phyloP scores from a whole-genome alignment of 2,888 invertebrate species.

The Brassicogethes aeneus region DNA sequence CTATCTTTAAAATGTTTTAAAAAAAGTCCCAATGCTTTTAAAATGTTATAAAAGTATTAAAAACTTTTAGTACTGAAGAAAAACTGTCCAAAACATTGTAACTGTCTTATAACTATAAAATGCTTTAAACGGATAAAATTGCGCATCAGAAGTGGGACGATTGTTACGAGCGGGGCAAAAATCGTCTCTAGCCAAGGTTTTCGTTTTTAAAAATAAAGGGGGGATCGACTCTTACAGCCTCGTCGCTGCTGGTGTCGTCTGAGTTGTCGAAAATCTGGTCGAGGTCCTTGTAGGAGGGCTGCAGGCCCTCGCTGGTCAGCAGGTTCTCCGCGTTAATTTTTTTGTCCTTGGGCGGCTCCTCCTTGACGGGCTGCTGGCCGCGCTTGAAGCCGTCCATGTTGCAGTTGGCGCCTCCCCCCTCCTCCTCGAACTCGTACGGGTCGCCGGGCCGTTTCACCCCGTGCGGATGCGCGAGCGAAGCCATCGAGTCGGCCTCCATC shows the following conservation, averaged over 20 bases:
- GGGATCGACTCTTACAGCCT: conserved; percentile 72
- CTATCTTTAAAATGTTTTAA: too few relatives aligned
- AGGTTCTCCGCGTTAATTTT: conserved; percentile 56
- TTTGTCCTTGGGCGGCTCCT: conserved; percentile 40
- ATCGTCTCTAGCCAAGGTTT: too few relatives aligned
- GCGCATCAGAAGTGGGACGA: too few relatives aligned
- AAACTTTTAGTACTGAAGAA: too few relatives aligned
- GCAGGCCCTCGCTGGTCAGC: conserved; percentile 81
- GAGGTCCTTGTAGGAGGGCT: conserved; percentile 80
- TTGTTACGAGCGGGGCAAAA: too few relatives aligned
- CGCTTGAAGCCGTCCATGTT: conserved; percentile 46
- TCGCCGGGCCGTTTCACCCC: conserved; percentile 45
- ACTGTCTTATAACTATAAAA: too few relatives aligned
- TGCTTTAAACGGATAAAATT: too few relatives aligned
- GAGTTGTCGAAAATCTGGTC: conserved; percentile 93
- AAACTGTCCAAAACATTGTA: too few relatives aligned
- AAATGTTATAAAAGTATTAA: too few relatives aligned
- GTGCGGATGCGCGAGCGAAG: conserved; percentile 20
- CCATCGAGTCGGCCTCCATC: conserved; percentile 27
- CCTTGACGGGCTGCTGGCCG: conserved; percentile 40
- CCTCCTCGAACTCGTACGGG: conserved; percentile 67
- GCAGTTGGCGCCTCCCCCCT: conserved; percentile 44
- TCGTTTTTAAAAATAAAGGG: background rate
- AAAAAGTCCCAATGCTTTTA: too few relatives aligned
- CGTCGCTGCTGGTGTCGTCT: conserved; percentile 82